A percentile compares a stretch with the other conserved stretches of the same genome.
Evolutionary conservation across 2,888 invertebrate genomes (phyloP).

Genomic region (Girardia tigrina): DNA sequence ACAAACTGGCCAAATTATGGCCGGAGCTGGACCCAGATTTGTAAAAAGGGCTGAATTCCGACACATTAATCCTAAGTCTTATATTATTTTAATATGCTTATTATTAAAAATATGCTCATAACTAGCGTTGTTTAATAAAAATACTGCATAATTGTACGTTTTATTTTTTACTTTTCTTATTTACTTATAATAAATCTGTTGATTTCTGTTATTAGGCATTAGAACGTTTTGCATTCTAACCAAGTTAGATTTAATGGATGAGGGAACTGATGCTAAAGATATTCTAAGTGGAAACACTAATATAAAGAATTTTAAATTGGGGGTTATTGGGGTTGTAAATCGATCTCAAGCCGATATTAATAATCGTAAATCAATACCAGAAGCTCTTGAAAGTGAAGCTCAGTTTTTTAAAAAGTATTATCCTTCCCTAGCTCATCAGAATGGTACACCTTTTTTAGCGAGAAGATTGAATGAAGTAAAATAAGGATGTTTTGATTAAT

Average conservation of each 20-base stretch:
- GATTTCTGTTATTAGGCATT: too few relatives aligned
- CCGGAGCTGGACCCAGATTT: too few relatives aligned
- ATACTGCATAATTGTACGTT: too few relatives aligned
- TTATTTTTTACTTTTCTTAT: too few relatives aligned
- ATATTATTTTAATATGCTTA: too few relatives aligned
- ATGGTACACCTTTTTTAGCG: conserved; percentile 87
- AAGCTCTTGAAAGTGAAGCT: conserved; percentile 83
- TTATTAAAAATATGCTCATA: too few relatives aligned
- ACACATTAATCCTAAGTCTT: too few relatives aligned
- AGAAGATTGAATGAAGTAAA: conserved; percentile 75
- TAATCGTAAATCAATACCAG: conserved; percentile 64
- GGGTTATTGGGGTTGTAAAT: conserved; percentile 96
- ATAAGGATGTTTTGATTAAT: neutral
- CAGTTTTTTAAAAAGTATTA: conserved; percentile 86
- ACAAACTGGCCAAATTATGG: too few relatives aligned
- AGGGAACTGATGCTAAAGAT: conserved; percentile 96
- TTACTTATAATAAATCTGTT: too few relatives aligned
- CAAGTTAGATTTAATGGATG: conserved; percentile 98
- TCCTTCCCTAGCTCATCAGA: conserved; percentile 83
- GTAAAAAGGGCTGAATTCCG: too few relatives aligned
- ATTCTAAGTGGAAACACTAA: conserved; percentile 71
- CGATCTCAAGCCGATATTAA: conserved; percentile 92
- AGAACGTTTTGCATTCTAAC: conserved; percentile 92
- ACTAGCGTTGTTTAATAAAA: too few relatives aligned
- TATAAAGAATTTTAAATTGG: conserved; percentile 92